Percentiles rank a stretch among this genome's conserved stretches.
Evolutionary conservation across 2,888 invertebrate species (phyloP).

Genomic region (Phengaris alcon): DNA sequence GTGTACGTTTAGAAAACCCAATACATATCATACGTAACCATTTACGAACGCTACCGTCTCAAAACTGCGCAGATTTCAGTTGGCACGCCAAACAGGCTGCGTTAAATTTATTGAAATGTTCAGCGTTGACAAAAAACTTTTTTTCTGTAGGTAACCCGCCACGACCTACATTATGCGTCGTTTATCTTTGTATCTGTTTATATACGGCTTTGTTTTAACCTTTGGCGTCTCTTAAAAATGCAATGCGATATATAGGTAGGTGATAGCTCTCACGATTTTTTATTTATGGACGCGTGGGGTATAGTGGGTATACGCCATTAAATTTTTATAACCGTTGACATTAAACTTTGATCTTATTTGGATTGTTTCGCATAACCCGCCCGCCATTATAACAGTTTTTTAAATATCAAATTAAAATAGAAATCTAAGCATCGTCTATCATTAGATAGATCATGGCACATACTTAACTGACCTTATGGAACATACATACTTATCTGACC

Average conservation of each 20-base stretch:
- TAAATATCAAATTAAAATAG: constrained; percentile 2
- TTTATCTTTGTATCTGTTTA: constrained; percentile 12
- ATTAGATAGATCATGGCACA: not conserved
- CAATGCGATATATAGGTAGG: constrained; percentile 20
- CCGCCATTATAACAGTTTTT: constrained; percentile 17
- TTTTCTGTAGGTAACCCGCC: constrained; percentile 9
- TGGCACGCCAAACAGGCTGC: constrained; percentile 11
- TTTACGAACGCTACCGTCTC: constrained; percentile 2
- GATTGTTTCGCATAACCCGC: constrained; percentile 11
- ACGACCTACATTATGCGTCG: constrained; percentile 8
- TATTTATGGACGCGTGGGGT: constrained; percentile 26
- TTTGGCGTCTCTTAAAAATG: constrained; percentile 9
- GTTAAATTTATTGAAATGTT: not conserved
- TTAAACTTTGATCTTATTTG: constrained; percentile 20
- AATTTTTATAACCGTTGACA: constrained; percentile 23
- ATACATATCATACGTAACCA: not conserved
- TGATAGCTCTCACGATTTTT: constrained; percentile 15
- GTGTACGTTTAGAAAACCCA: not conserved
- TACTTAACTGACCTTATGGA: too few relatives aligned
- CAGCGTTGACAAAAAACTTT: not conserved
- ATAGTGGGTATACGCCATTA: constrained; percentile 8
- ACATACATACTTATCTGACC: too few relatives aligned
- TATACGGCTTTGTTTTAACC: constrained; percentile 25
- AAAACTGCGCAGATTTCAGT: constrained; percentile 5
- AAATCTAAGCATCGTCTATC: not conserved